Conservation (phyloP, 1,140 invertebrate species). For the Tetraneura akinire region DNA sequence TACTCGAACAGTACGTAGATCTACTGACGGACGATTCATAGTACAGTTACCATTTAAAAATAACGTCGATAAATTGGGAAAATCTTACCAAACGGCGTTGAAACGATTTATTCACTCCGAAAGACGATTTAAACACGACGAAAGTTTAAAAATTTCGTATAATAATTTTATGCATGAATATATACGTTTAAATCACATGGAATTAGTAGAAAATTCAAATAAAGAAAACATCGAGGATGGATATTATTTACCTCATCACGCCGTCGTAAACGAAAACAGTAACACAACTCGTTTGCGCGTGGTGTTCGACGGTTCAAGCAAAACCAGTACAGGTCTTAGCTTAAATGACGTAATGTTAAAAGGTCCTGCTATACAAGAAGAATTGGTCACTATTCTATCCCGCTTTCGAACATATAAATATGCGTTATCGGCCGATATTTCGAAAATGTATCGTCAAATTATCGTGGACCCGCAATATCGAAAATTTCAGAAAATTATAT, state of each 20-base stretch:
- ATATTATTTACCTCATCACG: constrained; percentile 49
- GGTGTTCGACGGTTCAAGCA: constrained; percentile 53
- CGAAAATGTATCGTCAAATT: constrained; percentile 53
- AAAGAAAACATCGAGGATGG: constrained; percentile 54
- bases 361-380: constrained; percentile 53
- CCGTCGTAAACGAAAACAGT: constrained; percentile 33
- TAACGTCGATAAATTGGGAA: no score
- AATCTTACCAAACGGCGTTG: no score
- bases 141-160: background rate
- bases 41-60: no score
- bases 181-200: background rate
- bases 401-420: constrained; percentile 49
- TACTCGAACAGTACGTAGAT: no score
- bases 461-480: background rate
- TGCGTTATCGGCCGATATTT: constrained; percentile 54
- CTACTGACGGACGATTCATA: no score
- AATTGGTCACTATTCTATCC: constrained; percentile 40
- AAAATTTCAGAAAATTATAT: constrained; percentile 58
- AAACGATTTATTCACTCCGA: no score
- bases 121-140: no score
- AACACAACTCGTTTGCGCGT: background rate
- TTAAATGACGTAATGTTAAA: constrained; percentile 57
- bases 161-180: background rate
- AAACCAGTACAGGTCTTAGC: constrained; percentile 52
- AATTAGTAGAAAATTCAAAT: background rate